Evolutionary conservation across 2,113 vertebrate genomes (phyloP).

Genomic region (Menidia beryllina): DNA sequence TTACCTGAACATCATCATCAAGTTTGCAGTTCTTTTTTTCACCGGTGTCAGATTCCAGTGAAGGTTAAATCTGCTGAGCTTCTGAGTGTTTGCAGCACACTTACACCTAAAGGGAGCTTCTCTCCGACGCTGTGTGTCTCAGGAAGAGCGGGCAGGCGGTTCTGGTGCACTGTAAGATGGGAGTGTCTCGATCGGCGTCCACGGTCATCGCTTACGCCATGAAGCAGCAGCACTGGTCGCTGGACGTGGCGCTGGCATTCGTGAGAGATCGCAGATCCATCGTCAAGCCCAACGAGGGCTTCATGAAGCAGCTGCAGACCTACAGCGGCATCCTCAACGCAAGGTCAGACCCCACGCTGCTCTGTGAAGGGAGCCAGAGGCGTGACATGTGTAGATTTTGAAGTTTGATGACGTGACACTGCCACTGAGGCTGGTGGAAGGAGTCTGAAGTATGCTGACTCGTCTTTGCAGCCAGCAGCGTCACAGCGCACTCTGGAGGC

Average conservation of each 20-base stretch:
- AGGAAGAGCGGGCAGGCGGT: constrained; percentile 85
- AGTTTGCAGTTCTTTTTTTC: background rate
- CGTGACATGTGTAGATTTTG: background rate
- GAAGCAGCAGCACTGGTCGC: constrained; percentile 90
- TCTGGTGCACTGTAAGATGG: constrained; percentile 97
- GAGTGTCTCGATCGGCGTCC: constrained; percentile 92
- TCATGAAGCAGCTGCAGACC: constrained; percentile 92
- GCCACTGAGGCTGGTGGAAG: background rate
- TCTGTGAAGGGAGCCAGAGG: background rate
- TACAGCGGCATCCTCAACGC: constrained; percentile 93
- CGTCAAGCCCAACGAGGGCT: constrained; percentile 90
- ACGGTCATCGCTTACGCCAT: constrained; percentile 93
- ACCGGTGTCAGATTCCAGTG: background rate
- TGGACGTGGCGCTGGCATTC: constrained; percentile 85
- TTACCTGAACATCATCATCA: background rate
- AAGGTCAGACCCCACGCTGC: constrained; percentile 79
- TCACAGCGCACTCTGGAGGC: constrained; percentile 83
- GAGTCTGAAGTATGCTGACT: constrained; percentile 1
- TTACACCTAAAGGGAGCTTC: background rate
- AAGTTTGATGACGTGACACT: background rate
- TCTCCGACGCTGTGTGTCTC: constrained; percentile 18
- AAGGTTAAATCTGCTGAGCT: background rate
- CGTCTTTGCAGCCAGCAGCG: constrained; percentile 79
- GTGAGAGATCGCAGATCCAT: constrained; percentile 86
- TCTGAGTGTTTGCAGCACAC: background rate